phyloP scores from a whole-genome alignment of 2,113 vertebrate species.

The Microcebus jonahi region DNA sequence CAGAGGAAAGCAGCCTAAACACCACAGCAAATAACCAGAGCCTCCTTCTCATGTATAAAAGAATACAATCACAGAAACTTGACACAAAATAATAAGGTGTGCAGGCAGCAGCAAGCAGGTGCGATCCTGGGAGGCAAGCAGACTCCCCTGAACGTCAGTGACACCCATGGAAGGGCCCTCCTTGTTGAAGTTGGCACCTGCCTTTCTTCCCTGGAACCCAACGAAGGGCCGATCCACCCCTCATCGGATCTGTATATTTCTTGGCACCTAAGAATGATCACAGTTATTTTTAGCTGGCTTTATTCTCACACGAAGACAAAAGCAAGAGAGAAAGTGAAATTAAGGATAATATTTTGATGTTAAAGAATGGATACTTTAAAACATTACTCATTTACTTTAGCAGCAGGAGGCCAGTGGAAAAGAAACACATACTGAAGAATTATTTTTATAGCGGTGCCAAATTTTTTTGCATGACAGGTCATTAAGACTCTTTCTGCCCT shows the following conservation, averaged over 20 bases:
- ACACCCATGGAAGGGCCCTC: not conserved
- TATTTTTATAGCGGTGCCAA: not conserved
- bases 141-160: no score
- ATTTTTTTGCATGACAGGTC: not conserved
- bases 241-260: not conserved
- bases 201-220: not conserved
- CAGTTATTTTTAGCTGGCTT: constrained; percentile 22
- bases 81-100: not conserved
- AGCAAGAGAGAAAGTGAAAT: not conserved
- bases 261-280: not conserved
- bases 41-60: not conserved
- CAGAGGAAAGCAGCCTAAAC: not conserved
- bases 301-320: constrained; percentile 3
- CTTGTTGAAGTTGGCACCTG: fast-evolving
- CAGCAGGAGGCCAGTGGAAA: not conserved
- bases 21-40: not conserved
- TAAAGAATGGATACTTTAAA: constrained; percentile 25
- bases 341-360: constrained; percentile 30
- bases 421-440: not conserved
- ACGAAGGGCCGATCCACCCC: fast-evolving
- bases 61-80: not conserved
- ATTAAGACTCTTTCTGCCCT: not conserved
- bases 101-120: not conserved
- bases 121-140: not conserved
- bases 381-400: not conserved